Percentiles rank a stretch among this genome's conserved stretches.
Evolutionary conservation across 2,888 invertebrate genomes (phyloP).

Genomic region (Salpingus planirostris): DNA sequence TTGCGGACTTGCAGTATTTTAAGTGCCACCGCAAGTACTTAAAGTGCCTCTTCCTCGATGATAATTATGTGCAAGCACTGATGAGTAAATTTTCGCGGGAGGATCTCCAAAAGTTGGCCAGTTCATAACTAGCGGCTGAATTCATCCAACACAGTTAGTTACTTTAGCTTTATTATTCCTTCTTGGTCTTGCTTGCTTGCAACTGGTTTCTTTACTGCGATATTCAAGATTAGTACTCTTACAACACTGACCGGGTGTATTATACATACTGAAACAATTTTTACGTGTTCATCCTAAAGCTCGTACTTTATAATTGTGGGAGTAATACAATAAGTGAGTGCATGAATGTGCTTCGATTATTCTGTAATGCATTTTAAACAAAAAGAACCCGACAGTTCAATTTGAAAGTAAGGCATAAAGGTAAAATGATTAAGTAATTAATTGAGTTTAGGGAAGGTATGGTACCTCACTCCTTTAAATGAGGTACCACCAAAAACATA

Average conservation of each 20-base stretch:
- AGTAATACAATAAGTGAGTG: no score
- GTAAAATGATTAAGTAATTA: neutral
- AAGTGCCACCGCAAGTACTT: no score
- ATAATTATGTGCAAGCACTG: no score
- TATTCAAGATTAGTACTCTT: slow-evolving; percentile 11
- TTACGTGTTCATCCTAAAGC: no score
- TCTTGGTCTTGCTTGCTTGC: slow-evolving; percentile 12
- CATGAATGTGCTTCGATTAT: no score
- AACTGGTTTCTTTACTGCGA: slow-evolving; percentile 15
- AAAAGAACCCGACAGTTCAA: slow-evolving; percentile 10
- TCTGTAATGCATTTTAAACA: slow-evolving; percentile 12
- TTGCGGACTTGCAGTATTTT: no score
- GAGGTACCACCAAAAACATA: no score
- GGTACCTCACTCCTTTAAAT: no score
- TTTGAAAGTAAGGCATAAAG: slow-evolving; percentile 1
- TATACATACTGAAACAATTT: slow-evolving; percentile 4
- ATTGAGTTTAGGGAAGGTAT: no score
- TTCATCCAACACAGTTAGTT: slow-evolving; percentile 17
- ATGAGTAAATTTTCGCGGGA: slow-evolving; percentile 6
- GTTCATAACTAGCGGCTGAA: slow-evolving; percentile 18
- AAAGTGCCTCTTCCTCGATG: no score
- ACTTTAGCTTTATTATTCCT: slow-evolving; percentile 14
- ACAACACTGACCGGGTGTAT: slow-evolving; percentile 9
- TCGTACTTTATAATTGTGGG: no score
- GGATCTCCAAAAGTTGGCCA: slow-evolving; percentile 18